Conservation (phyloP, 2,113 vertebrate species). For the Poeciliopsis prolifica region DNA sequence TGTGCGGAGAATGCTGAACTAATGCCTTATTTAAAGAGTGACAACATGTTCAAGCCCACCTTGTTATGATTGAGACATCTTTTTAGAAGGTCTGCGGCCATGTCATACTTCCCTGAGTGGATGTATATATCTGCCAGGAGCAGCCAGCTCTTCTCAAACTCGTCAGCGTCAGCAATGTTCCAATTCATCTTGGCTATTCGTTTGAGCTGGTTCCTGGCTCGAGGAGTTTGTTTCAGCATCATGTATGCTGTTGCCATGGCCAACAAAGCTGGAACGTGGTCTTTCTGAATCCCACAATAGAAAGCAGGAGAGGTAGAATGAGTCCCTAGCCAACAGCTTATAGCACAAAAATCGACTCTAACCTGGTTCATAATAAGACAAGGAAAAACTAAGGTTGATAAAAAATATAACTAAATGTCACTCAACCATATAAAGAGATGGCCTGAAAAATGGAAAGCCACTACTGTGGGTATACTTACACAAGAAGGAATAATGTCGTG, state of each 20-base stretch:
- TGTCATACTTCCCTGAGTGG: conserved; percentile 95
- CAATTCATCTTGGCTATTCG: conserved; percentile 96
- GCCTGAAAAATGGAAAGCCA: conserved; percentile 21
- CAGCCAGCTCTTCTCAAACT: conserved; percentile 98
- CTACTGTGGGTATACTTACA: conserved; percentile 42
- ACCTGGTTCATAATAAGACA: neutral
- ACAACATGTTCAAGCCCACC: conserved; percentile 68
- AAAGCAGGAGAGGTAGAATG: conserved; percentile 32
- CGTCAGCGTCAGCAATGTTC: conserved; percentile 93
- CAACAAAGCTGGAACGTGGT: conserved; percentile 92
- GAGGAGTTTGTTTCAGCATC: conserved; percentile 95
- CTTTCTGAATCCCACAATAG: conserved; percentile 82
- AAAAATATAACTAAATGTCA: neutral
- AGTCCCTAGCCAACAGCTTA: neutral
- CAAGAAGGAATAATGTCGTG: conserved; percentile 18
- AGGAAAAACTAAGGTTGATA: neutral
- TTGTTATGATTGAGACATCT: conserved; percentile 92
- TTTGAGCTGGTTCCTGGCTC: conserved; percentile 95
- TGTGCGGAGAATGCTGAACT: neutral
- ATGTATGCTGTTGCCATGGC: conserved; percentile 97
- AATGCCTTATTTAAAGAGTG: neutral
- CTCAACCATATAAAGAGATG: neutral
- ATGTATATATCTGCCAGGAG: conserved; percentile 98
- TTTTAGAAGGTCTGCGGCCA: conserved; percentile 91
- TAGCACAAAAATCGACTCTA: neutral